Conservation (phyloP, 1,140 invertebrate genomes). For the Bilobella aurantiaca region DNA sequence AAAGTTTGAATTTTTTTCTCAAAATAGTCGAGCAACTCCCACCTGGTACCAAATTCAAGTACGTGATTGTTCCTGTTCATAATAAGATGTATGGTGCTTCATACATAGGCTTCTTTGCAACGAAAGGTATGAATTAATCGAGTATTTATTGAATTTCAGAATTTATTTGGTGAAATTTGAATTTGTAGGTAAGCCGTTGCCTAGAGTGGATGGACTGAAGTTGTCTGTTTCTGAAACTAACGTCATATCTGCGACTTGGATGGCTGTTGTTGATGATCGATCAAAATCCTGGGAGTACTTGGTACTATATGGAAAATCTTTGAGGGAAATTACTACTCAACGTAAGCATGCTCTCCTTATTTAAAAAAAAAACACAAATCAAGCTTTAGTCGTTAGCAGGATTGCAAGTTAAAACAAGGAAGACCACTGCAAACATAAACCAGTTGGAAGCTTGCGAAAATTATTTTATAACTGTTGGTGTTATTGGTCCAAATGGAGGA, state of each 20-base stretch:
- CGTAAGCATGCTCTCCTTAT: conserved; percentile 7
- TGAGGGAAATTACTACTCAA: conserved; percentile 15
- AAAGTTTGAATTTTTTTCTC: too few species aligned
- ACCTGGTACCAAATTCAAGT: conserved; percentile 48
- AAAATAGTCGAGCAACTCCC: conserved; percentile 46
- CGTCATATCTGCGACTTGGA: background rate
- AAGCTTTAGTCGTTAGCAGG: conserved; percentile 9
- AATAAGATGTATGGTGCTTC: conserved; percentile 50
- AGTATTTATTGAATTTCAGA: conserved; percentile 5
- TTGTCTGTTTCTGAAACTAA: background rate
- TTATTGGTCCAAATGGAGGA: conserved; percentile 29
- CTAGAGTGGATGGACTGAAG: conserved; percentile 46
- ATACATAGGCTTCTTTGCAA: conserved; percentile 43
- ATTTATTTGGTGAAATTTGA: background rate
- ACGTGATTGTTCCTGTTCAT: conserved; percentile 53
- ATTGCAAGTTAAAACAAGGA: conserved; percentile 42
- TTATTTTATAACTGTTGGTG: conserved; percentile 61
- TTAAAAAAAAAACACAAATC: background rate
- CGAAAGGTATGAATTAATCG: conserved; percentile 42
- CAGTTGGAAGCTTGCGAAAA: conserved; percentile 58
- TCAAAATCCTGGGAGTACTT: conserved; percentile 35
- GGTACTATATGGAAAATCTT: conserved; percentile 36
- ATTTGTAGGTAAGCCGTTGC: conserved; percentile 41
- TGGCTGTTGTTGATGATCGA: background rate
- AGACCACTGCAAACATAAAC: conserved; percentile 49